A percentile compares a stretch with the other conserved stretches of the same genome.
Evolutionary conservation across 2,888 invertebrate genomes (phyloP).

Genomic region (Caenorhabditis angaria): DNA sequence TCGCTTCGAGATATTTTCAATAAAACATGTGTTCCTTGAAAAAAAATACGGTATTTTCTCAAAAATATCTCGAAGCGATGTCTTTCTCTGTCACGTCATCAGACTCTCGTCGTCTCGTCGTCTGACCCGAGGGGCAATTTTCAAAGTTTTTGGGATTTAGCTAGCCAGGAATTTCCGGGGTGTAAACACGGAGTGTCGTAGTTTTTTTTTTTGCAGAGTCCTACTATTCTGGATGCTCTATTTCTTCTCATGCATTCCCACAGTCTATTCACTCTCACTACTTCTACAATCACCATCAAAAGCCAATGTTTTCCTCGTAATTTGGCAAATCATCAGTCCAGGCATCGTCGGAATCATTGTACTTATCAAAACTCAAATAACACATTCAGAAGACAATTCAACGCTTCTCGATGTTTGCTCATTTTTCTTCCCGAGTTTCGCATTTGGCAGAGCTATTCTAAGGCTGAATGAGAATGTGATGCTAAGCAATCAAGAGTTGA

Average conservation of each 20-base stretch:
- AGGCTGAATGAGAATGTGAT: conserved; percentile 23
- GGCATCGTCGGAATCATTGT: conserved; percentile 38
- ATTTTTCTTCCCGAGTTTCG: conserved; percentile 48
- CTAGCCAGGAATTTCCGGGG: too few species aligned
- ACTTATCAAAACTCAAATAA: conserved; percentile 19
- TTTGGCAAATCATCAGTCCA: conserved; percentile 57
- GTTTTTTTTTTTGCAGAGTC: conserved; percentile 49
- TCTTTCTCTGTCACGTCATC: too few species aligned
- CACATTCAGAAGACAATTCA: conserved; percentile 13
- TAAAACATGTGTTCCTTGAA: too few species aligned
- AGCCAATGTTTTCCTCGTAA: conserved; percentile 53
- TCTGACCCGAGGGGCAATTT: too few species aligned
- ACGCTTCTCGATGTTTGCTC: conserved; percentile 31
- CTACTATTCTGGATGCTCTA: conserved; percentile 61
- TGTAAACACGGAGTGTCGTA: too few species aligned
- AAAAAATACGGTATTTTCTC: too few species aligned
- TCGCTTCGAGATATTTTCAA: too few species aligned
- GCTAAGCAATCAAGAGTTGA: conserved; percentile 8
- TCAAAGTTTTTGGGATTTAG: too few species aligned
- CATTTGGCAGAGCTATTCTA: conserved; percentile 48
- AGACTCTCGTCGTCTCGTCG: too few species aligned
- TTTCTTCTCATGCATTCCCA: conserved; percentile 62
- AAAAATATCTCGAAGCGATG: too few species aligned
- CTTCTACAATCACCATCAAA: conserved; percentile 61
- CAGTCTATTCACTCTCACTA: conserved; percentile 64